Evolutionary conservation across 2,113 vertebrate genomes (phyloP).

Genomic region (Carettochelys insculpta): DNA sequence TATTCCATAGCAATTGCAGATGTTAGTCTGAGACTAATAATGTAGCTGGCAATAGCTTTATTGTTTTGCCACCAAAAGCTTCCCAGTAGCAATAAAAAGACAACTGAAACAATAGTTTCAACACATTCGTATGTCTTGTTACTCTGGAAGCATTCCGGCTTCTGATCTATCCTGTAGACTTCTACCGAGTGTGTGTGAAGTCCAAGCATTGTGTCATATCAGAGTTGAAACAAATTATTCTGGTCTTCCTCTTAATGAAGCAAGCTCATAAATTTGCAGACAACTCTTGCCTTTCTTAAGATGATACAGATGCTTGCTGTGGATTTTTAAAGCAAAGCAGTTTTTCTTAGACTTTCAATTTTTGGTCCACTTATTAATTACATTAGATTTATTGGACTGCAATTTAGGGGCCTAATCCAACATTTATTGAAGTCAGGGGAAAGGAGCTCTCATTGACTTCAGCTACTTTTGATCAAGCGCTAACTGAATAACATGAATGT

Average conservation of each 20-base stretch:
- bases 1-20: conserved; percentile 73
- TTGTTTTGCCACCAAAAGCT: conserved; percentile 69
- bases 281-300: background rate
- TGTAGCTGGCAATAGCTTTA: conserved; percentile 60
- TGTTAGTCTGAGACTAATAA: conserved; percentile 69
- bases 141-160: conserved; percentile 71
- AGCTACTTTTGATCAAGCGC: background rate
- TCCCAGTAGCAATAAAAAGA: conserved; percentile 77
- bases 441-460: background rate
- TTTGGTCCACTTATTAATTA: background rate
- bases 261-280: background rate
- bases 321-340: background rate
- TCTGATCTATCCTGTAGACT: conserved; percentile 74
- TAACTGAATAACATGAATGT: background rate
- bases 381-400: accelerated
- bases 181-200: conserved; percentile 43
- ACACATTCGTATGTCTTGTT: conserved; percentile 59
- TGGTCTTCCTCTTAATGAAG: background rate
- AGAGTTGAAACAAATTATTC: conserved; percentile 29
- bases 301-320: background rate
- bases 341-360: accelerated
- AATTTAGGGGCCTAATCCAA: background rate
- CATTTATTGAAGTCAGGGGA: background rate
- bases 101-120: conserved; percentile 76
- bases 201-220: conserved; percentile 60